Conservation (phyloP, 2,888 invertebrate species). For the Baccha elongata region DNA sequence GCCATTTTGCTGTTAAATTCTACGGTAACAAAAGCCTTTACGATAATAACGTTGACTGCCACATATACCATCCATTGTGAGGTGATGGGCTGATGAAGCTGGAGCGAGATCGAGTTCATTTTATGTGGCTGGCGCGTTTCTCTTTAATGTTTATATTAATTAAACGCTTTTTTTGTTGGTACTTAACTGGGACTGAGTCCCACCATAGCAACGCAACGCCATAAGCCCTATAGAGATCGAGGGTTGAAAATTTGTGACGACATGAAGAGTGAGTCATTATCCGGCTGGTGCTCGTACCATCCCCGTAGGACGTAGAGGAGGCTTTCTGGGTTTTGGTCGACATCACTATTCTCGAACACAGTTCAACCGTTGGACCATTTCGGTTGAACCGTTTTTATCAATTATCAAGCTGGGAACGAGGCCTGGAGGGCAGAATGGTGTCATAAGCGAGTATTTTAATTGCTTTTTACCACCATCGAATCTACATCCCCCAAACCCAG, state of each 20-base stretch:
- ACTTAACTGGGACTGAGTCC: not conserved
- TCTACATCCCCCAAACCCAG: too few species aligned
- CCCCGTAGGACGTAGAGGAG: not conserved
- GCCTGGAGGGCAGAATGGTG: constrained; percentile 28
- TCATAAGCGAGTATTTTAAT: constrained; percentile 60
- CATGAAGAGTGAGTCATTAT: constrained; percentile 16
- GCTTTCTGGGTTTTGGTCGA: constrained; percentile 25
- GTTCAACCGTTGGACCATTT: constrained; percentile 46
- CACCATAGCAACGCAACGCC: constrained; percentile 8
- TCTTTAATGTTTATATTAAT: constrained; percentile 65
- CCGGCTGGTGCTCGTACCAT: not conserved
- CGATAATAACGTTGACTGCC: constrained; percentile 39
- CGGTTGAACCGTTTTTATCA: constrained; percentile 57
- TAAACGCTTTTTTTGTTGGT: constrained; percentile 21
- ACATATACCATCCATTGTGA: too few species aligned
- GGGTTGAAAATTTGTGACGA: constrained; percentile 42
- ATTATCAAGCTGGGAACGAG: constrained; percentile 38
- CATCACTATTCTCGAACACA: constrained; percentile 6
- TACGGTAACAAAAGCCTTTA: constrained; percentile 37
- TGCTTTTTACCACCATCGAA: constrained; percentile 44
- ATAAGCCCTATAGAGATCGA: constrained; percentile 3
- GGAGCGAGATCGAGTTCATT: constrained; percentile 30
- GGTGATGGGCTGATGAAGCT: constrained; percentile 27
- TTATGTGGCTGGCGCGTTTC: constrained; percentile 29
- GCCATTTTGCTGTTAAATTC: constrained; percentile 1